Base-by-base conservation (phyloP, 2,797 vertebrate genomes). In the Callimico goeldii region DNA sequence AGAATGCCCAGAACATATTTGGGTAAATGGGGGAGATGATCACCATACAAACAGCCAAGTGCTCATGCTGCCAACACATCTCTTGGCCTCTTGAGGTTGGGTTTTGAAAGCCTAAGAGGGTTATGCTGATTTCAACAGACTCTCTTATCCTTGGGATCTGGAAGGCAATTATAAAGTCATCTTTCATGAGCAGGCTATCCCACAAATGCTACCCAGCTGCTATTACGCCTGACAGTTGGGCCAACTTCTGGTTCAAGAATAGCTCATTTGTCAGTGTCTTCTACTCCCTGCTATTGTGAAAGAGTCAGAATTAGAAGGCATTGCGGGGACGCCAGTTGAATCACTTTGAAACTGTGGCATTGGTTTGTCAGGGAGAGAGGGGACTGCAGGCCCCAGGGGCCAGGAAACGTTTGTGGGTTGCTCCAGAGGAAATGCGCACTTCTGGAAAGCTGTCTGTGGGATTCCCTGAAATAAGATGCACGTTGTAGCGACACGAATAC, bases 151-250 rank as follows among this genome's bases (percentile, higher is more conserved):
- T 84, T 55, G 88, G 92, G 83, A 98, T 98, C 97, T 97, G 75
- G 93, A 95, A 96, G 96, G 88, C 96, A 97, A 97, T 98, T 97
- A 97, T 92, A 96, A 98, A 97, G 97, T 96, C 97, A 97, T 97
- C 97, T 98, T 97, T 98, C 98, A 97, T 85, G 95, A 97, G 94
- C 15, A 11, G 88, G 80, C 97, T 93, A 82, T 96, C 96, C 97
- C 97, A 96, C 97, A 97, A 97, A 95, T 94, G 95, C 81, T 87
- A 94, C 82, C 94, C 43, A 1, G 92, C 95, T 95, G 90, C 89
- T 95, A 97, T 97, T 96, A 96, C 3, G 76, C 96, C 88, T 91
- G 96, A 97, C 92, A 97, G 88, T 75, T 92, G 90, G 83, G 83
- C 82, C 95, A 97, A 93, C 86, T 97, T 98, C 94, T 95, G 87